Evolutionary conservation across 1,140 invertebrate genomes (phyloP).

Genomic region (Tetramorium alpestre): DNA sequence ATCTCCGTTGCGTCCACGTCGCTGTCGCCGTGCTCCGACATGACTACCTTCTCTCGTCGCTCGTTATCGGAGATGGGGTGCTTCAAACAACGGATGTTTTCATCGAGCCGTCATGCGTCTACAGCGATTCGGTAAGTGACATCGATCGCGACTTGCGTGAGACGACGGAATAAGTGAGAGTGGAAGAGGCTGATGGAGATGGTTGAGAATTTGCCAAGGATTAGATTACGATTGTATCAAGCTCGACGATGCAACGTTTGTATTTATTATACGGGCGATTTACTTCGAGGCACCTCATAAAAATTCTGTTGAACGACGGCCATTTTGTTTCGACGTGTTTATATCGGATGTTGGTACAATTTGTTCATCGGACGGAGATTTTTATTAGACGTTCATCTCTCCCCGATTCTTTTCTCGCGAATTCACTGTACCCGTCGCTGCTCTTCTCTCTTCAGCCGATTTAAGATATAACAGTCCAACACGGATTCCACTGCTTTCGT

Average conservation of each 20-base stretch:
- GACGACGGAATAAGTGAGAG: background rate
- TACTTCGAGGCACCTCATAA: background rate
- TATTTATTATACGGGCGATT: conserved; percentile 10
- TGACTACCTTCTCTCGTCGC: conserved; percentile 55
- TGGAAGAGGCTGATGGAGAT: background rate
- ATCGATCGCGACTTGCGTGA: background rate
- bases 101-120: background rate
- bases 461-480: conserved; percentile 12
- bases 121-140: background rate
- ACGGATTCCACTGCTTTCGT: background rate
- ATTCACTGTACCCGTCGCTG: background rate
- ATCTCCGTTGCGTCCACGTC: conserved; percentile 83
- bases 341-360: background rate
- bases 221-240: conserved; percentile 17
- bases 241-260: background rate
- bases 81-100: conserved; percentile 21
- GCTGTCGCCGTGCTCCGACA: conserved; percentile 83
- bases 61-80: background rate
- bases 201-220: background rate
- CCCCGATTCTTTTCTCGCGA: background rate
- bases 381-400: background rate
- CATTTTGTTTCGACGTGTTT: conserved; percentile 53
- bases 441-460: background rate
- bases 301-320: conserved; percentile 2
- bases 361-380: conserved; percentile 9